A percentile compares a stretch with the other conserved stretches of the same genome.
Conservation (phyloP, 2,797 vertebrate species). For the Gallirallus australis region DNA sequence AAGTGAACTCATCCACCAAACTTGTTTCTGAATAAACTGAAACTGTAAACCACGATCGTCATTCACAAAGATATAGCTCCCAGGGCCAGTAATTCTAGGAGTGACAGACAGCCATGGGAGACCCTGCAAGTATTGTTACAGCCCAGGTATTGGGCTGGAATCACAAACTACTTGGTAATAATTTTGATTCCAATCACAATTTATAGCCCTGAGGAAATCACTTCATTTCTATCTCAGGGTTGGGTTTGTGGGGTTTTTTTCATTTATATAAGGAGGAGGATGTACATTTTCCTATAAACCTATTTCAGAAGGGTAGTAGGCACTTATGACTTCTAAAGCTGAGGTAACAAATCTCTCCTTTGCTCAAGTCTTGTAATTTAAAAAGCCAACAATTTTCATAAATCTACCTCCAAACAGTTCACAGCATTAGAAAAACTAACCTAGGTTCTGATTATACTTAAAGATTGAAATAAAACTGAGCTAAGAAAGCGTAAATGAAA, state of each 20-base stretch:
- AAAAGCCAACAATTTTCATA: neutral
- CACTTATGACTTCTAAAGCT: neutral
- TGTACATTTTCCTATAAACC: neutral
- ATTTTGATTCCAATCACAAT: neutral
- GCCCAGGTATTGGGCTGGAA: neutral
- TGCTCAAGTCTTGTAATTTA: neutral
- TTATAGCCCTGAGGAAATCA: slow-evolving; percentile 39
- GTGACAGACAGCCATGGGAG: neutral
- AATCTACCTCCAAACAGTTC: neutral
- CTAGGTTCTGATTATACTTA: neutral
- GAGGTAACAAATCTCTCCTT: neutral
- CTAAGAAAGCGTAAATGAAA: neutral
- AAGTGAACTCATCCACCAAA: neutral
- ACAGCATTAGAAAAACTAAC: neutral
- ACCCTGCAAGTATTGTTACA: neutral
- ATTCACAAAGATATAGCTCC: neutral
- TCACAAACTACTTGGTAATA: neutral
- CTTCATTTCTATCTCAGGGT: neutral
- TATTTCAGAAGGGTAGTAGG: neutral
- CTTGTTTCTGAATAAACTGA: neutral
- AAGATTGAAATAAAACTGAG: neutral
- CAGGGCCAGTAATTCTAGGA: neutral
- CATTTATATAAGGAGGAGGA: neutral
- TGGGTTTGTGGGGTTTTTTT: neutral
- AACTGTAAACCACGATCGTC: neutral